Conservation (phyloP, 64 coral and sea anemone genomes). For the Dendrophyllia cribrosa region DNA sequence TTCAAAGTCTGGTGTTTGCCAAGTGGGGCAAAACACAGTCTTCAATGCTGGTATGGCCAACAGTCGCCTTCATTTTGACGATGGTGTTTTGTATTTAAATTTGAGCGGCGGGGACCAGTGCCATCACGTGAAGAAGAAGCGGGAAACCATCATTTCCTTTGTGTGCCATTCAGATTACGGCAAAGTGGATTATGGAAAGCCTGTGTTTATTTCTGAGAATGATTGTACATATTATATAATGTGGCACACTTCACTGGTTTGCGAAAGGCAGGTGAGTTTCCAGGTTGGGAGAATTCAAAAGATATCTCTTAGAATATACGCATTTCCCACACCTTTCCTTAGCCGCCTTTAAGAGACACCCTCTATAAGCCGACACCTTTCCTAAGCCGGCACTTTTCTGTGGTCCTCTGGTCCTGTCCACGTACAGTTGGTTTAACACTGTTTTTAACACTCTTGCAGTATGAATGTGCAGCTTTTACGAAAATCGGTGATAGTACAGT, state of each 20-base stretch:
- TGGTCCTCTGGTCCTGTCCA: neutral
- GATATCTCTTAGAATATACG: neutral
- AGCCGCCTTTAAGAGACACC: too few relatives aligned
- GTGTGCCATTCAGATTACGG: slow-evolving; percentile 39
- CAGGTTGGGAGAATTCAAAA: neutral
- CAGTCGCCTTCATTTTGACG: slow-evolving; percentile 67
- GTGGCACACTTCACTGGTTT: slow-evolving; percentile 82
- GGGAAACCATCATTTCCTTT: slow-evolving; percentile 82
- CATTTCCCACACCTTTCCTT: neutral
- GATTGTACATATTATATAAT: slow-evolving; percentile 77
- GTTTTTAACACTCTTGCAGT: neutral
- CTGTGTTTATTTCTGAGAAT: slow-evolving; percentile 81
- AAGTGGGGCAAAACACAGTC: neutral
- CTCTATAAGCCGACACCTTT: too few relatives aligned
- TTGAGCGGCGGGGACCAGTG: slow-evolving; percentile 67
- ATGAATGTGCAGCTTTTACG: slow-evolving; percentile 16
- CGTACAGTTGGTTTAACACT: too few relatives aligned
- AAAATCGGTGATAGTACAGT: neutral
- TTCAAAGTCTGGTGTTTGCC: slow-evolving; percentile 57
- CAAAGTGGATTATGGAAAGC: slow-evolving; percentile 5
- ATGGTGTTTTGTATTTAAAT: slow-evolving; percentile 67
- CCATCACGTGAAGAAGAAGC: slow-evolving; percentile 62
- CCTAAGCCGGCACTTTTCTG: too few relatives aligned
- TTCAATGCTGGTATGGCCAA: slow-evolving; percentile 83
- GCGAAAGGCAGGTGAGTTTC: slow-evolving; percentile 70